phyloP scores from a whole-genome alignment of 2,888 invertebrate genomes.

The Lochmaea capreae region DNA sequence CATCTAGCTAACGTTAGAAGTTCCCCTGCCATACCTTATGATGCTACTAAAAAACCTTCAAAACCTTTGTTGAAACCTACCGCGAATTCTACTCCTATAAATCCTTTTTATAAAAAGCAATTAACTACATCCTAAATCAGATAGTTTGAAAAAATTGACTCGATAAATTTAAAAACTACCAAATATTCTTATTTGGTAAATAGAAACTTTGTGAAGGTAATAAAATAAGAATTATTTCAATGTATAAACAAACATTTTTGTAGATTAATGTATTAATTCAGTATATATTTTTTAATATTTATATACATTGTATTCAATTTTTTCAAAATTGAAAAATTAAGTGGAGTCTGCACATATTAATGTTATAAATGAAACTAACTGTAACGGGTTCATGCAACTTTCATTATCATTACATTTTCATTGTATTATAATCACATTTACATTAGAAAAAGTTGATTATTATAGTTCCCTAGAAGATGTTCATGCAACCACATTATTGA shows the following conservation, averaged over 20 bases:
- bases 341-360: no score
- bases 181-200: background rate
- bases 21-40: slow-evolving; percentile 82
- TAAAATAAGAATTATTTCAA: background rate
- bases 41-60: slow-evolving; percentile 75
- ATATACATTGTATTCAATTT: no score
- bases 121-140: slow-evolving; percentile 4
- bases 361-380: no score
- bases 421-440: no score
- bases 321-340: no score
- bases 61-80: slow-evolving; percentile 80
- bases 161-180: slow-evolving; percentile 37
- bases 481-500: no score
- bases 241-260: background rate
- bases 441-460: no score
- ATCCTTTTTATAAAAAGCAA: slow-evolving; percentile 75
- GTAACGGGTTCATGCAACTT: no score
- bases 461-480: no score
- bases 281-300: background rate
- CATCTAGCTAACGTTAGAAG: slow-evolving; percentile 77
- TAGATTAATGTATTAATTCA: background rate
- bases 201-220: background rate
- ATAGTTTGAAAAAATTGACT: background rate
- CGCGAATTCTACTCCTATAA: slow-evolving; percentile 75
- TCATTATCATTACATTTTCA: no score